Base-by-base conservation (phyloP, 1,140 invertebrate species). In the Andricus grossulariae region DNA sequence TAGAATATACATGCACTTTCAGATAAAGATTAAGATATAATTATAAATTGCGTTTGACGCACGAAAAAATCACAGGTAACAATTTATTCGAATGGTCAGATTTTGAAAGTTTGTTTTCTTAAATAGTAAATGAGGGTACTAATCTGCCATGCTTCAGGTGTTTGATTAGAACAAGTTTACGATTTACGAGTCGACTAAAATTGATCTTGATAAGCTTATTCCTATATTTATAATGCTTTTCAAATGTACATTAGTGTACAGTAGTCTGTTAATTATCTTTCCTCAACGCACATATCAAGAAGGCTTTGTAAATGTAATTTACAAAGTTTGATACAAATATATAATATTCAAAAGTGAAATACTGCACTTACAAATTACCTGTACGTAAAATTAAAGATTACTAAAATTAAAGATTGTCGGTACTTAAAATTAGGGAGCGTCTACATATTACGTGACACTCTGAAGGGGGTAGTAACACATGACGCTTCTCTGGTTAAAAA, bases 41-140 rank as follows among this genome's bases (percentile, higher is more conserved):
- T 55, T 55, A 55, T 4, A 55, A 21, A 55, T 18, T 55, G 10
- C 16, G 54, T 19, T 55, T 12, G 21, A 39, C 25, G 16, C 25
- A 16, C 39, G 15, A 74, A 74, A 54, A 75, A 79, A 79, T 79
- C 72, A 75, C 60, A 72, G 71, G 75, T 66, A 66, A 72, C 19
- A 73, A 12, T 74, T 11, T n/a, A 21, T 74, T 73, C 54, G 66
- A 60, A 76, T 19, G 1, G 12, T 60, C 57, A 60, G 16, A 12
- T 57, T 57, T 57, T 25, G 19, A 21, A 15, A 25, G 6, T 57
- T 57, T 57, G 52, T 54, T 54, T 18, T 8, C 57, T 32, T 39
- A 7, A 39, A n/a, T n/a, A 45, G 45, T 6, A 21, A 66, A 39
- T 16, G 21, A 25, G n/a, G 39, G 32, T 16, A 45, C 5, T 45